phyloP scores from a whole-genome alignment of 2,113 vertebrate genomes.

The Megaceryle maxima region DNA sequence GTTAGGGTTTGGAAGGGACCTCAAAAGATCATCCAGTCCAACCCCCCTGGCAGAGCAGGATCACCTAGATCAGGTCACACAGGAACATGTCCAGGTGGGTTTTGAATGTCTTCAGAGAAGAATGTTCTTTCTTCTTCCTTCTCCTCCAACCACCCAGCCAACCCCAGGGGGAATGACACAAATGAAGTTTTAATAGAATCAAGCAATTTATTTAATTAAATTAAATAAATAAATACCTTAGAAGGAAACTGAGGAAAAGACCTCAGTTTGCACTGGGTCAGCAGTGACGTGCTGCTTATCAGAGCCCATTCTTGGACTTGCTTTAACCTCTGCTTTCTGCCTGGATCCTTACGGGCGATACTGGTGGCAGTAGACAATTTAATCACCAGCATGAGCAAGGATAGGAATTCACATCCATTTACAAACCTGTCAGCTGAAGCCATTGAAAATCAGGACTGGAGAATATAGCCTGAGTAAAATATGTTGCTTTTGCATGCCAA shows the following conservation, averaged over 20 bases:
- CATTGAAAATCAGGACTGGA: neutral
- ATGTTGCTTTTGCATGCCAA: neutral
- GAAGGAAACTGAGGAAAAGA: neutral
- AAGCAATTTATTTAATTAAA: neutral
- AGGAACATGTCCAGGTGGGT: too few species aligned
- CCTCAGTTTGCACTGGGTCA: neutral
- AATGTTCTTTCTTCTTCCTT: neutral
- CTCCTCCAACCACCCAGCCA: neutral
- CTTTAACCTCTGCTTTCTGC: neutral
- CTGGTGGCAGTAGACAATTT: neutral
- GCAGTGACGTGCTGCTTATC: neutral
- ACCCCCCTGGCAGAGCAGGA: too few species aligned
- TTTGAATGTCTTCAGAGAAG: too few species aligned
- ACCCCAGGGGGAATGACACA: neutral
- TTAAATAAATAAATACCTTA: neutral
- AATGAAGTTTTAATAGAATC: neutral
- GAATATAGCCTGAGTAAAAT: neutral
- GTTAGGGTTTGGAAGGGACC: too few species aligned
- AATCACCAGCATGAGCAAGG: neutral
- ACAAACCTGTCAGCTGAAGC: neutral
- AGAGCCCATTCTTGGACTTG: neutral
- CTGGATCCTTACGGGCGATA: neutral
- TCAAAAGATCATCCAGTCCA: too few species aligned
- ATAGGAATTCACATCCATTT: neutral
- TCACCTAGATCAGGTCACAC: too few species aligned